A percentile compares a stretch with the other conserved stretches of the same genome.
phyloP scores from a whole-genome alignment of 2,113 vertebrate species.

The Phylloscopus trochiloides region DNA sequence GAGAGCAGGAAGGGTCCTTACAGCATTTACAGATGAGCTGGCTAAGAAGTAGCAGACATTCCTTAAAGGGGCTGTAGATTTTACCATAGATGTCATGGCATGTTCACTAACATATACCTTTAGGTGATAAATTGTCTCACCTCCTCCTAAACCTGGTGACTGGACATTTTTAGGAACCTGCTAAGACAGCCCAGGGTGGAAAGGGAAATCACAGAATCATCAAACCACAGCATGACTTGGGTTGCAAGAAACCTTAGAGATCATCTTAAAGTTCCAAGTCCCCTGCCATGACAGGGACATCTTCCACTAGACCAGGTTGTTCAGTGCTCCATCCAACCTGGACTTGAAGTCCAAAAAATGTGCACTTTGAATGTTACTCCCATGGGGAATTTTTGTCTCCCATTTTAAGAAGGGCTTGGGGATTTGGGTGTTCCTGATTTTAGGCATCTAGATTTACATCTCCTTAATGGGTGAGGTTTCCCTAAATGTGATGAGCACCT shows the following conservation, averaged over 20 bases:
- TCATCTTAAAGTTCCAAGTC: not conserved
- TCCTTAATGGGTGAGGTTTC: not conserved
- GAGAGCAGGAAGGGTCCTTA: not conserved
- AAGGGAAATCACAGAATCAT: not conserved
- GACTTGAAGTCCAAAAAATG: not conserved
- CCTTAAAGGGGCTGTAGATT: not conserved
- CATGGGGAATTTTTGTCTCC: not conserved
- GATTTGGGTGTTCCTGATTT: not conserved
- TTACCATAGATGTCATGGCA: not conserved
- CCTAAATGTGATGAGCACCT: not conserved
- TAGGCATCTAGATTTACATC: not conserved
- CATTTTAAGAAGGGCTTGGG: not conserved
- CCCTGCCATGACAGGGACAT: not conserved
- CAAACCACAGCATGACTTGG: not conserved
- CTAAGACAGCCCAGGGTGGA: not conserved
- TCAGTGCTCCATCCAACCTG: not conserved
- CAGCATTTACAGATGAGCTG: not conserved
- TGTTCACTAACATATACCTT: not conserved
- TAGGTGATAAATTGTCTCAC: not conserved
- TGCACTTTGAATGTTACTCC: not conserved
- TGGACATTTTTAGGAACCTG: not conserved
- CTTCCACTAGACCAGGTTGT: not conserved
- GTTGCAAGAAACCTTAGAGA: not conserved
- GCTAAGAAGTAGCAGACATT: not conserved
- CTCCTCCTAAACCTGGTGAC: not conserved